Percentiles rank a stretch among this genome's conserved stretches.
Evolutionary conservation across 2,888 invertebrate genomes (phyloP).

Genomic region (Vesta saturnalis): DNA sequence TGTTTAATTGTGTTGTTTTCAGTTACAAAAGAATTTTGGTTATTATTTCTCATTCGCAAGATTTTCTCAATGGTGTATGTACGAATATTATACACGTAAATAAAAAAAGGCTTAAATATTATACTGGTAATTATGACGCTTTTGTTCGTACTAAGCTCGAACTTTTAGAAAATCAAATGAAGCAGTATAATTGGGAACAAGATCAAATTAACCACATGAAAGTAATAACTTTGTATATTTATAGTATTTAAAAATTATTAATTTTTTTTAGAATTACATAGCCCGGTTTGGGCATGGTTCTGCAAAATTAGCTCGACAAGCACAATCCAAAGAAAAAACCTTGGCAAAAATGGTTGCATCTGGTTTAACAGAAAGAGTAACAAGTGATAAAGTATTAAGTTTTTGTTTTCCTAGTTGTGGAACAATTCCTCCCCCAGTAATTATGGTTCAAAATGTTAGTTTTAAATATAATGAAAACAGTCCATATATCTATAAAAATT

Average conservation of each 20-base stretch:
- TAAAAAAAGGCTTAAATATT: conserved; percentile 93
- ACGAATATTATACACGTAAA: conserved; percentile 97
- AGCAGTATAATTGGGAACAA: conserved; percentile 99
- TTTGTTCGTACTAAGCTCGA: conserved; percentile 95
- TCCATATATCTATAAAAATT: conserved; percentile 94
- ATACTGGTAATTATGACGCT: conserved; percentile 91
- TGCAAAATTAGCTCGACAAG: conserved; percentile 97
- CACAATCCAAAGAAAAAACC: conserved; percentile 99
- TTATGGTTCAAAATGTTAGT: conserved; percentile 99
- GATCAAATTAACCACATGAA: conserved; percentile 99
- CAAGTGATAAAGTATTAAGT: conserved; percentile 88
- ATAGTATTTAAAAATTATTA: conserved; percentile 1
- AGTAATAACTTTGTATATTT: conserved; percentile 62
- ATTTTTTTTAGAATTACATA: conserved; percentile 83
- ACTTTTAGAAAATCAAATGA: conserved; percentile 97
- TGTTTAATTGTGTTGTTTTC: conserved; percentile 42
- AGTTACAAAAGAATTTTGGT: conserved; percentile 96
- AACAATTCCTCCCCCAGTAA: conserved; percentile 97
- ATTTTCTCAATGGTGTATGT: conserved; percentile 98
- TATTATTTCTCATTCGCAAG: conserved; percentile 98
- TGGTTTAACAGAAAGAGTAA: conserved; percentile 95
- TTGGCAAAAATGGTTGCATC: conserved; percentile 99
- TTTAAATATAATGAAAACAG: conserved; percentile 90
- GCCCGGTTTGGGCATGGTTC: conserved; percentile 99
- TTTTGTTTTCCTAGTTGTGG: conserved; percentile 98